phyloP scores from a whole-genome alignment of 1,140 invertebrate genomes.

The Arion vulgaris region DNA sequence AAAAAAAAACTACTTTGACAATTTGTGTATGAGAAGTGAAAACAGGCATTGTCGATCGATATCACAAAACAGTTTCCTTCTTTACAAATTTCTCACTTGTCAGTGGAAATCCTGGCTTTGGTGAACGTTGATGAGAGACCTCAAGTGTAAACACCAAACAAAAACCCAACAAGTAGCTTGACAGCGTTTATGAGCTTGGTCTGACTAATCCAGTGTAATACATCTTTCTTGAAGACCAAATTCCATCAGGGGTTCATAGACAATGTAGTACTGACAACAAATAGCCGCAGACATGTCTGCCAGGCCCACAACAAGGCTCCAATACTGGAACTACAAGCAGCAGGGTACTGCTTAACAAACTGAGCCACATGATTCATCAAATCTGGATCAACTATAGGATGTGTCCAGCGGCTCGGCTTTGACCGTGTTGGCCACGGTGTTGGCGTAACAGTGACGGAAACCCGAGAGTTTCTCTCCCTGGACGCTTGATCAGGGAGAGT shows the following conservation, averaged over 20 bases:
- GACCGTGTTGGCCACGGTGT: constrained; percentile 33
- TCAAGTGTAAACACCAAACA: neutral
- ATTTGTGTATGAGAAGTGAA: neutral
- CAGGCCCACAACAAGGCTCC: constrained; percentile 23
- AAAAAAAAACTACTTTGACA: neutral
- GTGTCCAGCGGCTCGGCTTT: constrained; percentile 43
- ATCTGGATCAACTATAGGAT: constrained; percentile 25
- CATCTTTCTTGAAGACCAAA: neutral
- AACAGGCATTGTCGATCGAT: constrained; percentile 32
- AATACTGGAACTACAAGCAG: constrained; percentile 34
- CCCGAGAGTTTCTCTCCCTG: constrained; percentile 42
- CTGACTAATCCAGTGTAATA: neutral
- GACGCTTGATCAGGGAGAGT: constrained; percentile 42
- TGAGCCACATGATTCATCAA: neutral
- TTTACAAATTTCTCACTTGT: neutral
- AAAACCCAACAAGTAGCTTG: neutral
- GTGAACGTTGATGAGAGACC: neutral
- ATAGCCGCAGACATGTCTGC: constrained; percentile 28
- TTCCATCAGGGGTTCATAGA: constrained; percentile 23
- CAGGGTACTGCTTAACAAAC: constrained; percentile 31
- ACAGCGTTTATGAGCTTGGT: constrained; percentile 7
- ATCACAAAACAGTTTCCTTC: constrained; percentile 25
- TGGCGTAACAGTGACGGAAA: constrained; percentile 45
- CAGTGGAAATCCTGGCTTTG: neutral
- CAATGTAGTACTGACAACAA: constrained; percentile 37